Conservation (phyloP, 2,888 invertebrate species). For the Dryococelus australis region DNA sequence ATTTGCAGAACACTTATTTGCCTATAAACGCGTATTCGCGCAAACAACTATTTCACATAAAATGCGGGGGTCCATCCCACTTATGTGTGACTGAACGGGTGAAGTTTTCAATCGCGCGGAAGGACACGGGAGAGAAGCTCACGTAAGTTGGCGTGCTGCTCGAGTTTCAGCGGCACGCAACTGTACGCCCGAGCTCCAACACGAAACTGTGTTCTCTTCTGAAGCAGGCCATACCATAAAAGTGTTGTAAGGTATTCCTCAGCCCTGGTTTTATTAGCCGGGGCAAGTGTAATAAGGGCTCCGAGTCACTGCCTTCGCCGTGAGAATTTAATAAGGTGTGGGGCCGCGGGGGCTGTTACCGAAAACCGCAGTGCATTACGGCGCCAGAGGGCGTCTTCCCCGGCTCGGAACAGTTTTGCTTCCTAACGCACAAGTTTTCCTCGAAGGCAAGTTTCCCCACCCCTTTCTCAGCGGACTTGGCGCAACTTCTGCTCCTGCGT, state of each 20-base stretch:
- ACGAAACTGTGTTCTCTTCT: neutral
- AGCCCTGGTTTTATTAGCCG: neutral
- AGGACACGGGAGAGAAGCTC: no score
- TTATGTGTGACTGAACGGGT: no score
- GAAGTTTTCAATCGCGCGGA: no score
- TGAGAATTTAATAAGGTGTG: neutral
- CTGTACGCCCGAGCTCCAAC: neutral
- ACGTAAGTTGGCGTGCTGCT: neutral
- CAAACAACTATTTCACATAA: no score
- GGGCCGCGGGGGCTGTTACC: neutral
- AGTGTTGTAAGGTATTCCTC: conserved; percentile 16
- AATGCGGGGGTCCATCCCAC: no score
- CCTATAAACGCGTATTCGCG: no score
- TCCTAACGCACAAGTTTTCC: neutral
- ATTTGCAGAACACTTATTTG: no score
- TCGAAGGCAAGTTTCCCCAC: neutral
- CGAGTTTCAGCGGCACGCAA: neutral
- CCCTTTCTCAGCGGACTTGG: no score
- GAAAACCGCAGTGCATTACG: neutral
- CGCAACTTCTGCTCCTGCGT: neutral
- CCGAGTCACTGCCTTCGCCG: neutral
- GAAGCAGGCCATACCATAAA: neutral
- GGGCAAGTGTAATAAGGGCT: neutral
- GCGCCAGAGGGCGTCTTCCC: neutral
- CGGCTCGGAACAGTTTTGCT: neutral